Evolutionary conservation across 2,797 vertebrate species (phyloP).

Genomic region (Remorina albescens): DNA sequence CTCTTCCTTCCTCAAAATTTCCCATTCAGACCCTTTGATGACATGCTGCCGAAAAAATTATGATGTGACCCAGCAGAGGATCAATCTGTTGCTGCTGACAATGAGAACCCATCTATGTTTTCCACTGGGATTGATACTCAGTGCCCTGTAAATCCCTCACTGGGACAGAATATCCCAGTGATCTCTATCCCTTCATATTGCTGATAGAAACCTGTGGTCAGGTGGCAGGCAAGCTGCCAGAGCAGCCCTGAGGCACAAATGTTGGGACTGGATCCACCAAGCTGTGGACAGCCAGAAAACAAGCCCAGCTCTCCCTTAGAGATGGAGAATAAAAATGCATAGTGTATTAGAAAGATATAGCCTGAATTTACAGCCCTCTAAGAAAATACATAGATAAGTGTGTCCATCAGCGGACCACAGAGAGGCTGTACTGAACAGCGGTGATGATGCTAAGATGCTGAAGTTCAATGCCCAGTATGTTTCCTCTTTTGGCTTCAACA

Average conservation of each 20-base stretch:
- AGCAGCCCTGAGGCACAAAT: conserved; percentile 18
- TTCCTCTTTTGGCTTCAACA: too few relatives aligned
- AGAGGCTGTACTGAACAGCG: not conserved
- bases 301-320: conserved; percentile 5
- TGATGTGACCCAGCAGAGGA: conserved; percentile 49
- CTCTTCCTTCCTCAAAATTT: not conserved
- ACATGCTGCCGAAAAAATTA: conserved; percentile 17
- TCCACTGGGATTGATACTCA: conserved; percentile 36
- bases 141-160: conserved; percentile 62
- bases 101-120: conserved; percentile 63
- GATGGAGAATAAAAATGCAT: not conserved
- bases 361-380: not conserved
- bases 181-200: conserved; percentile 45
- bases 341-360: not conserved
- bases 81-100: conserved; percentile 55
- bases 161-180: conserved; percentile 53
- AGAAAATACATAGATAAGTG: not conserved
- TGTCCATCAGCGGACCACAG: not conserved
- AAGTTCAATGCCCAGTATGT: too few relatives aligned
- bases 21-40: conserved; percentile 15
- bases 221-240: conserved; percentile 24
- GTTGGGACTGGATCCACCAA: not conserved
- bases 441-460: not conserved
- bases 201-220: conserved; percentile 35
- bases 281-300: conserved; percentile 19